phyloP scores from a whole-genome alignment of 92 coral and sea anemone species.

The Ricordea florida region DNA sequence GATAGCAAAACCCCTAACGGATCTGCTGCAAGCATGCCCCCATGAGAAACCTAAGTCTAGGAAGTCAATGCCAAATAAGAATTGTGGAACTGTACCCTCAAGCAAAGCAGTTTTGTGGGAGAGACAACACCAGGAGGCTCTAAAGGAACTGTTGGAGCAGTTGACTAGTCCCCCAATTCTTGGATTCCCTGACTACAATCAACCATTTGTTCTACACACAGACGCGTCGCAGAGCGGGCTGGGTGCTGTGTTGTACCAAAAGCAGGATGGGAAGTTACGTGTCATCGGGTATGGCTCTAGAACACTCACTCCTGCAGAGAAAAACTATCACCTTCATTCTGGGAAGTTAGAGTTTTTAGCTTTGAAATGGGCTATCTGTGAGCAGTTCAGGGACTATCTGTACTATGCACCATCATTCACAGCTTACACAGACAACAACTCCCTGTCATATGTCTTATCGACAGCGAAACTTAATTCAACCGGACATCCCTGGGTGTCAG shows the following conservation, averaged over 20 bases:
- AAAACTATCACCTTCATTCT: conserved; percentile 6
- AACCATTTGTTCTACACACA: conserved; percentile 17
- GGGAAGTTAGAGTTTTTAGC: conserved; percentile 50
- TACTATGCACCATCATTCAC: conserved; percentile 3
- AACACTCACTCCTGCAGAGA: conserved; percentile 13
- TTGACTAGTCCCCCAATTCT: conserved; percentile 13
- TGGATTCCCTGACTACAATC: conserved; percentile 6
- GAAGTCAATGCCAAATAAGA: not conserved
- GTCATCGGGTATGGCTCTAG: conserved; percentile 40
- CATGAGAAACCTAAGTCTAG: too few relatives aligned
- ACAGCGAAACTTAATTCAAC: conserved; percentile 38
- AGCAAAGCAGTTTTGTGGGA: not conserved
- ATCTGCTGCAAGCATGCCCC: not conserved
- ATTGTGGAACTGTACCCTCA: not conserved
- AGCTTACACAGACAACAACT: conserved; percentile 25
- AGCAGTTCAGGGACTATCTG: conserved; percentile 37
- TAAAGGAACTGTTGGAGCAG: not conserved
- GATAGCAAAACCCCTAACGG: conserved; percentile 16
- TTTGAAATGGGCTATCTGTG: conserved; percentile 41
- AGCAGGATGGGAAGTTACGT: conserved; percentile 29
- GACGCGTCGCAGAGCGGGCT: too few relatives aligned
- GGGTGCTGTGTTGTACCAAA: conserved; percentile 38
- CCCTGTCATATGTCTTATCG: conserved; percentile 32
- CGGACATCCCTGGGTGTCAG: conserved; percentile 49
- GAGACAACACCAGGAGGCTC: not conserved